Evolutionary conservation across 2,888 invertebrate genomes (phyloP), one percentile per base, ranked within the genome.

Genomic region (Troides aeacus): DNA sequence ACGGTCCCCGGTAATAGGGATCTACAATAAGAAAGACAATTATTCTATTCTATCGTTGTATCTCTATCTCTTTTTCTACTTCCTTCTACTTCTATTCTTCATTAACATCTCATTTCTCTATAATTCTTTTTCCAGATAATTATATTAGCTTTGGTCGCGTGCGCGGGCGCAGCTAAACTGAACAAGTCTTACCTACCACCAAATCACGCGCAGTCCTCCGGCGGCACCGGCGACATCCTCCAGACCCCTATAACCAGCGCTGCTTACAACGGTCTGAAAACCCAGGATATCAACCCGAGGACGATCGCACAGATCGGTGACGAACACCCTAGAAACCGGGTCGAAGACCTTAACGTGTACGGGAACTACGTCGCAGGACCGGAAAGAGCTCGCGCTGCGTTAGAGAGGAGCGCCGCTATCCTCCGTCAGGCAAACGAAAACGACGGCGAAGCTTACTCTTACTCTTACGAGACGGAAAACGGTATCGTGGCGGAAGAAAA

Each of bases 181-280:
- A 88, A 90, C 79, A 85, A 82, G 66, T 84, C 83, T 39, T 92
- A 92, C 73, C 84, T 92, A 7, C 92, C 92, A 62, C 91, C 91
- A 21, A 76, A 83, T 21, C 77, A 80, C 69, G 84, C 86, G 15
- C 77, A 78, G 66, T 76, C 81, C 18, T 83, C 89, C 24, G 86
- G 84, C 21, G 89, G 87, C 57, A 81, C 84, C 0, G 83, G 79
- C n/a, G 80, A 74, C 73, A 81, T 88, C 76, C 81, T 88, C 10
- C 82, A 85, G 73, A 76, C 86, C 0, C 88, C 89, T 1, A 62
- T 80, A 50, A 70, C 78, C 17, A 78, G 74, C 61, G 17, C 58
- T 23, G 42, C 60, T 1, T 62, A 57, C 23, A 61, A 46, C 18
- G 57, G 39, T 42, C 66, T 66, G 17, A 56, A 72, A 2, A 53